Conservation (phyloP, 2,113 vertebrate species). For the Tylochromis polylepis region DNA sequence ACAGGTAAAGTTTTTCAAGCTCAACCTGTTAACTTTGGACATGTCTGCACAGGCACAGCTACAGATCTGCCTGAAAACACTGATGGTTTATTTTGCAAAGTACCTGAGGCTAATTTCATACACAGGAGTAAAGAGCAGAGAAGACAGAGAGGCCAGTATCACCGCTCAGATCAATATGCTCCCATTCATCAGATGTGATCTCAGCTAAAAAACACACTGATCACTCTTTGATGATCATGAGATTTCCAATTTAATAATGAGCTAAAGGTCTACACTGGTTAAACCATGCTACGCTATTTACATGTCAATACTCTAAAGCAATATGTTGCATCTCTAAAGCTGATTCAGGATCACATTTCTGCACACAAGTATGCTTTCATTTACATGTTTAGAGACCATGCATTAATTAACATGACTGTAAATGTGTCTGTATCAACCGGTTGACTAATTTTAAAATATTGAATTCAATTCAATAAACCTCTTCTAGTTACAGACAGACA, state of each 20-base stretch:
- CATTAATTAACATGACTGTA: background rate
- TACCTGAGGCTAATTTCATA: background rate
- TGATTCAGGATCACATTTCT: slow-evolving; percentile 40
- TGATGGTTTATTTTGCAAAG: background rate
- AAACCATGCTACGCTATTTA: background rate
- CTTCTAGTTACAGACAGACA: background rate
- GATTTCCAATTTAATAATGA: background rate
- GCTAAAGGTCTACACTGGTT: background rate
- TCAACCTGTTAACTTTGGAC: background rate
- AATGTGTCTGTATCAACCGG: background rate
- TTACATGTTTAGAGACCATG: background rate
- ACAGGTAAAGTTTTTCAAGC: background rate
- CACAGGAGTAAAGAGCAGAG: background rate
- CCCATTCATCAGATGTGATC: background rate
- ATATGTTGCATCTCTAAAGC: background rate
- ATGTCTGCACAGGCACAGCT: background rate
- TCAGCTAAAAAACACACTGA: background rate
- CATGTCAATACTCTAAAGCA: background rate
- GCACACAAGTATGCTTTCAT: background rate
- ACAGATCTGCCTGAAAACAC: background rate
- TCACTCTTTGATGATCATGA: background rate
- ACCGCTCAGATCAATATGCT: background rate
- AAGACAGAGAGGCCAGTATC: background rate
- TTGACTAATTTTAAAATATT: background rate
- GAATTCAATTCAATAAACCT: background rate